Conservation (phyloP, 2,797 vertebrate species). For the Sphenopsis melanotis region DNA sequence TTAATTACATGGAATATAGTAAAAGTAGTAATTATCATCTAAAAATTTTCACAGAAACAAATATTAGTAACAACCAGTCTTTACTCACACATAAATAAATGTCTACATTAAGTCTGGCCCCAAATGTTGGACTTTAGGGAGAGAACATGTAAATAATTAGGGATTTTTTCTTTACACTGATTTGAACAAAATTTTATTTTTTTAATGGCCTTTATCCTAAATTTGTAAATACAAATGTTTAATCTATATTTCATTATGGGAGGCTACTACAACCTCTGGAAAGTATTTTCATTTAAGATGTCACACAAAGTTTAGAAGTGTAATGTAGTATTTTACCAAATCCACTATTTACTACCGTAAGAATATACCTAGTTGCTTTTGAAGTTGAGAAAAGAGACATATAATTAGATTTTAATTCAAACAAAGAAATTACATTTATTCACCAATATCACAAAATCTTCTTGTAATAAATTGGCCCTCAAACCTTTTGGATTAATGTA, state of each 20-base stretch:
- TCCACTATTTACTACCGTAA: neutral
- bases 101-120: neutral
- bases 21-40: neutral
- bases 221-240: neutral
- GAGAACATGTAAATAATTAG: accelerated
- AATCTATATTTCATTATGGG: neutral
- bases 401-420: neutral
- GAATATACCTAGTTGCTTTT: neutral
- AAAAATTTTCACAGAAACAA: neutral
- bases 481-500: neutral
- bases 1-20: neutral
- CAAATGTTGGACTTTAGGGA: neutral
- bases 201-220: neutral
- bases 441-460: neutral
- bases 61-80: neutral
- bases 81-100: neutral
- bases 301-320: neutral
- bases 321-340: neutral
- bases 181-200: neutral
- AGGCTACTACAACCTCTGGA: neutral
- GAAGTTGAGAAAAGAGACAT: neutral
- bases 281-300: neutral
- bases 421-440: neutral
- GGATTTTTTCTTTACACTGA: neutral
- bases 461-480: neutral